A percentile compares a stretch with the other conserved stretches of the same genome.
Conservation (phyloP, 2,888 invertebrate species). For the Plemyria rubiginata region DNA sequence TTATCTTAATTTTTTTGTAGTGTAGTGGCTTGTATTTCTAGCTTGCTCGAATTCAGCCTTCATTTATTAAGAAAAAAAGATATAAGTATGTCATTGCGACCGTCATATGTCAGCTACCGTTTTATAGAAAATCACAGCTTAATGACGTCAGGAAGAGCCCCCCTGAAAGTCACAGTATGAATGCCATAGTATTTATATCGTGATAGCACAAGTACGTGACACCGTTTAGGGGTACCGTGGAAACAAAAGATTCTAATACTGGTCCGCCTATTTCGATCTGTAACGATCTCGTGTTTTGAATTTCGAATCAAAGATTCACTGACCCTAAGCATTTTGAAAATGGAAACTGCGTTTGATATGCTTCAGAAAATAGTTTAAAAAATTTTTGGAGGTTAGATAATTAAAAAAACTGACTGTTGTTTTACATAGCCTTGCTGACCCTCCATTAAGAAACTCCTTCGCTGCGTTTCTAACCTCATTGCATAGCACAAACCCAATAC, state of each 20-base stretch:
- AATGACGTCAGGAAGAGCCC: conserved; percentile 51
- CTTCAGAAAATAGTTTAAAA: not conserved
- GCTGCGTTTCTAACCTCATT: too few relatives aligned
- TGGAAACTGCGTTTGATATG: not conserved
- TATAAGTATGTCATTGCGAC: not conserved
- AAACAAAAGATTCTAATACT: conserved; percentile 8
- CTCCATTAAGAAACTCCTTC: too few relatives aligned
- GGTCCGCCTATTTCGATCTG: conserved; percentile 15
- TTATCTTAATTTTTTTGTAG: too few relatives aligned
- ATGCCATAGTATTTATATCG: conserved; percentile 48
- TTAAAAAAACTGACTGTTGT: too few relatives aligned
- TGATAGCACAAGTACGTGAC: conserved; percentile 26
- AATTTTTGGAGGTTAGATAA: not conserved
- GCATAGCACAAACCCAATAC: too few relatives aligned
- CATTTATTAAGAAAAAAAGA: not conserved
- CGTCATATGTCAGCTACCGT: not conserved
- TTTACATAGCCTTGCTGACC: too few relatives aligned
- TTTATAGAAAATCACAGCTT: not conserved
- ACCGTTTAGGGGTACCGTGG: conserved; percentile 18
- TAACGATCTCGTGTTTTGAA: conserved; percentile 17
- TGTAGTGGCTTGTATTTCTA: too few relatives aligned
- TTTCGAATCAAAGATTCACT: conserved; percentile 8
- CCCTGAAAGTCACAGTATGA: conserved; percentile 63
- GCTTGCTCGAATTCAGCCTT: too few relatives aligned
- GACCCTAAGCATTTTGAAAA: conserved; percentile 1